A percentile compares a stretch with the other conserved stretches of the same genome.
These are phyloP conservation scores for Boloria selene DNA, from an alignment of 2,888 invertebrate species.

Conservation along the genomic window DNA sequence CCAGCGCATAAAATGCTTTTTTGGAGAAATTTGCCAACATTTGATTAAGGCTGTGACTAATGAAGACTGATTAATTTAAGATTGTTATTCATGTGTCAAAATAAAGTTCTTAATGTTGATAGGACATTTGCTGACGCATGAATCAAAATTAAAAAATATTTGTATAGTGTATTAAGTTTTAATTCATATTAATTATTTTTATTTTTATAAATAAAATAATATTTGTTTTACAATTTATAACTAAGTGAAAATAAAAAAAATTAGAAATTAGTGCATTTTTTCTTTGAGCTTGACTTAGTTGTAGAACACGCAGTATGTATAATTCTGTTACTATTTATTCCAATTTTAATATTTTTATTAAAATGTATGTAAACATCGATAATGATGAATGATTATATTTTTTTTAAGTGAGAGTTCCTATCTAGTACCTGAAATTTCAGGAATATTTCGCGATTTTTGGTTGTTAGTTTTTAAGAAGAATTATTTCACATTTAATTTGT, in stretches of 20 bases:
- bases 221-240: not conserved
- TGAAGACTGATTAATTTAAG: constrained; percentile 1
- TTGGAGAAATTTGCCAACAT: constrained; percentile 1
- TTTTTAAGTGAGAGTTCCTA: not conserved
- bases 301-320: constrained; percentile 3
- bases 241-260: constrained; percentile 2
- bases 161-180: no score
- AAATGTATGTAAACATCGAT: not conserved
- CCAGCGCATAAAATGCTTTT: constrained; percentile 1
- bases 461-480: constrained; percentile 3
- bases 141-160: no score
- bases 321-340: not conserved
- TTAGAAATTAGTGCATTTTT: constrained; percentile 1
- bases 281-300: not conserved
- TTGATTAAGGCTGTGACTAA: constrained; percentile 4
- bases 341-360: not conserved
- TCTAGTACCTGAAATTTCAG: constrained; percentile 2
- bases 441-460: not conserved
- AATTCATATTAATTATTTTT: not conserved
- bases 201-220: not conserved
- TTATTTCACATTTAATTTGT: constrained; percentile 2
- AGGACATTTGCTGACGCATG: not conserved
- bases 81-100: constrained; percentile 4
- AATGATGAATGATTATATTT: constrained; percentile 4
- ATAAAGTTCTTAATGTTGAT: not conserved